Percentiles rank a stretch among this genome's conserved stretches.
These are phyloP conservation scores for Strix uralensis DNA, from an alignment of 2,113 vertebrate species.

Conservation along the genomic window DNA sequence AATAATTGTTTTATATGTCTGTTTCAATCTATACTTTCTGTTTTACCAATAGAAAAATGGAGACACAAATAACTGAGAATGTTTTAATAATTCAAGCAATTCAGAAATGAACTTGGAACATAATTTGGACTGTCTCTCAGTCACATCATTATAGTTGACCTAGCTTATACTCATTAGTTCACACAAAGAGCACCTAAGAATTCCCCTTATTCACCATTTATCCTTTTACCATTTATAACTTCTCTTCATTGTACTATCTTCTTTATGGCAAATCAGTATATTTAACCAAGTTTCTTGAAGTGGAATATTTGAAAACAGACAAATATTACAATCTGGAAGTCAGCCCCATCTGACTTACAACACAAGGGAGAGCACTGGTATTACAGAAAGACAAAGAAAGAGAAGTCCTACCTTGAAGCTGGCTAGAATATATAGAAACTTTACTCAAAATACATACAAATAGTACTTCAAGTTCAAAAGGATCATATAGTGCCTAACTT, in stretches of 20 bases:
- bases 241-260: background rate
- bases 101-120: background rate
- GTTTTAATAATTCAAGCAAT: background rate
- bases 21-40: background rate
- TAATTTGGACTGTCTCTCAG: background rate
- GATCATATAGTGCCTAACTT: background rate
- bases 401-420: background rate
- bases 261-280: background rate
- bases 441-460: background rate
- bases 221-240: background rate
- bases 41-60: background rate
- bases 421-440: background rate
- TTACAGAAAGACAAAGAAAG: background rate
- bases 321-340: background rate
- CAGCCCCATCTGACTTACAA: background rate
- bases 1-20: background rate
- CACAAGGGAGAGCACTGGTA: background rate
- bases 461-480: background rate
- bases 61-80: background rate
- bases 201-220: background rate
- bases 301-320: background rate
- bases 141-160: background rate
- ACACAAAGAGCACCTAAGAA: background rate
- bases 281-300: background rate
- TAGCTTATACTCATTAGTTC: background rate